Base-by-base conservation (phyloP, 2,113 vertebrate species). In the Ellobius talpinus region DNA sequence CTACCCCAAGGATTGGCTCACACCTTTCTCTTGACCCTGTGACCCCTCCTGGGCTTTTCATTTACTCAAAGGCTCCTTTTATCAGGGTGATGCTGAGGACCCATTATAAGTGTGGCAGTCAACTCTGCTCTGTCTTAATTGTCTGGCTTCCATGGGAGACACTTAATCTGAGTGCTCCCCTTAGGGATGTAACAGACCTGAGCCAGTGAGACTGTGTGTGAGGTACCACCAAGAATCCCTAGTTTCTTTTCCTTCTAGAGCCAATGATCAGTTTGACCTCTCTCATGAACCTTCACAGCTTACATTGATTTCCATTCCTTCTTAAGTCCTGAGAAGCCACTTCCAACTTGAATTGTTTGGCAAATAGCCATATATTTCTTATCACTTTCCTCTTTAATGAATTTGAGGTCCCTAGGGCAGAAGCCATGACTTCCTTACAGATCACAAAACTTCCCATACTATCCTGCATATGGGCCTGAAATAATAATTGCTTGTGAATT, bases 311-410 rank as follows among this genome's bases (percentile, higher is more conserved):
- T 81, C 14, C 42, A 10, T 55, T 77, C 17, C n/a, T 87, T 77
- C 82, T 91, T 87, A 74, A 95, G 85, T 19, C 66, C 55, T 87
- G 33, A 31, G 19, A 87, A 23, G 74, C 93, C 63, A 82, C 61
- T 93, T 96, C 65, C 72, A 76, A 45, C n/a, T 70, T 86, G 74
- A 74, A 16, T 87, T 24, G 26, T 85, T 89, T 92, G 55, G 19
- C 61, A 93, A 89, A 47, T 91, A 86, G 55, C 87, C 33, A 66
- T 65, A 47, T 81, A 95, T 92, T 89, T 55, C 23, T 82, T 85
- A 65, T 77, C 88, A 78, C 47, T 89, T 89, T 78, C 24, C 50
- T 97, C 45, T 36, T 89, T n/a, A 76, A 33, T 74, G 84, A 74
- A 95, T 89, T 88, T 94, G 26, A 93, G 31, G 52, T 76, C 12